These are phyloP conservation scores for Peromyscus melanophrys DNA, from an alignment of 2,797 vertebrate species.

Conservation along the genomic window DNA sequence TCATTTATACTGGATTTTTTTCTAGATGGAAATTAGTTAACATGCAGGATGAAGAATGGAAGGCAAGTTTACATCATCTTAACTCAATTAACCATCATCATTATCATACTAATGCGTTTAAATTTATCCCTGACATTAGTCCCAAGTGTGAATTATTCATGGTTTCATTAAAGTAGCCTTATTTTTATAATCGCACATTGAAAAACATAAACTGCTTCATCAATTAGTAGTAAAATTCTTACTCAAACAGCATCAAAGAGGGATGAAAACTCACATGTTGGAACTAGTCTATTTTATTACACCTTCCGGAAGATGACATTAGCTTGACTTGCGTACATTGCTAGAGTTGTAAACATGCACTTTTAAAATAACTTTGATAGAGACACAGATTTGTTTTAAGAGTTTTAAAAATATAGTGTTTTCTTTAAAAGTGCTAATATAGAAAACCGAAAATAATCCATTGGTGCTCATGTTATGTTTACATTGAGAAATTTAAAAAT, in stretches of 20 bases:
- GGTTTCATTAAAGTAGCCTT: conserved; percentile 42
- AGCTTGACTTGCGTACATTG: background rate
- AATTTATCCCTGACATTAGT: conserved; percentile 54
- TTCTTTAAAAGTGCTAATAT: background rate
- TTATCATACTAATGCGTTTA: conserved; percentile 4
- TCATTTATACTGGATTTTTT: conserved; percentile 12
- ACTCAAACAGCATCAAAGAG: conserved; percentile 38
- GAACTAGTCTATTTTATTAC: background rate
- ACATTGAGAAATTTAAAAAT: conserved; percentile 1
- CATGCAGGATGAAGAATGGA: background rate
- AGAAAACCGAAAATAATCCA: background rate
- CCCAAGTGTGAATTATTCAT: conserved; percentile 12
- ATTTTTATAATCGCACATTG: conserved; percentile 46
- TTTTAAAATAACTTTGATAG: background rate
- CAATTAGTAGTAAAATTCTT: conserved; percentile 46
- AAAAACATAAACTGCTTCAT: conserved; percentile 60
- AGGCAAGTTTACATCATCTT: background rate
- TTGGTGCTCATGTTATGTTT: background rate
- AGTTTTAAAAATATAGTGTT: background rate
- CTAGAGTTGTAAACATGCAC: background rate
- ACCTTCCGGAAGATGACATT: background rate
- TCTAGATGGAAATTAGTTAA: conserved; percentile 38
- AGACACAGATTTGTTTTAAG: background rate
- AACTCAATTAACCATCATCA: background rate
- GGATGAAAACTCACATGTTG: background rate